Evolutionary conservation across 2,888 invertebrate genomes (phyloP).

Genomic region (Synergus gifuensis): DNA sequence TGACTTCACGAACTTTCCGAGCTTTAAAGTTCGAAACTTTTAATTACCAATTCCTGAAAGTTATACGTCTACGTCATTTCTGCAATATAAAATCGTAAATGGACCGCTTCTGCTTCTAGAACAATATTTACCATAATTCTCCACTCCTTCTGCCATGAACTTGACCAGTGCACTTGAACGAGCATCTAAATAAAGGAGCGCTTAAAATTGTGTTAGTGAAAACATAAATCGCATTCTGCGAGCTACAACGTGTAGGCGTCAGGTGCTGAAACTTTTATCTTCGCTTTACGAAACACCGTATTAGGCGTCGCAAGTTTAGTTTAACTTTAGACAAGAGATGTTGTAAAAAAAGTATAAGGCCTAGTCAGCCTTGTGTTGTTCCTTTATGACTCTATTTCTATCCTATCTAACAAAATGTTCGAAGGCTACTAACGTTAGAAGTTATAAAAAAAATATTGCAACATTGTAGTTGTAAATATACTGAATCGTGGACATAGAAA

Average conservation of each 20-base stretch:
- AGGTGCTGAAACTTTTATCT: neutral
- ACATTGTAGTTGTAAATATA: neutral
- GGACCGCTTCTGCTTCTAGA: neutral
- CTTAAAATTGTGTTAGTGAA: neutral
- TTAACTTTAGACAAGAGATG: slow-evolving; percentile 16
- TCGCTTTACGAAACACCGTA: slow-evolving; percentile 1
- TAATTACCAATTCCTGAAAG: too few relatives aligned
- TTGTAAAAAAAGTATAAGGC: slow-evolving; percentile 19
- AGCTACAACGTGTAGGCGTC: slow-evolving; percentile 25
- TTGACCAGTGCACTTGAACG: slow-evolving; percentile 10
- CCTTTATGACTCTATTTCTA: slow-evolving; percentile 1
- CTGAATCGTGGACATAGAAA: neutral
- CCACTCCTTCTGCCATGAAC: neutral
- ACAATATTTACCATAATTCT: neutral
- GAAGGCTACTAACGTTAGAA: neutral
- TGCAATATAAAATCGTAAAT: neutral
- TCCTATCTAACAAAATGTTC: slow-evolving; percentile 17
- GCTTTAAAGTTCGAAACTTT: too few relatives aligned
- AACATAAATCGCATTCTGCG: slow-evolving; percentile 3
- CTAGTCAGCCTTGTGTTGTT: slow-evolving; percentile 20
- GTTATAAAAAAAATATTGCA: neutral
- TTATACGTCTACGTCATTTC: neutral
- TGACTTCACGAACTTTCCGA: too few relatives aligned
- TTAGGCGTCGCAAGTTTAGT: slow-evolving; percentile 17
- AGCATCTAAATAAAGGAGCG: neutral